phyloP scores from a whole-genome alignment of 2,888 invertebrate species.

The Periphyllus acericola region DNA sequence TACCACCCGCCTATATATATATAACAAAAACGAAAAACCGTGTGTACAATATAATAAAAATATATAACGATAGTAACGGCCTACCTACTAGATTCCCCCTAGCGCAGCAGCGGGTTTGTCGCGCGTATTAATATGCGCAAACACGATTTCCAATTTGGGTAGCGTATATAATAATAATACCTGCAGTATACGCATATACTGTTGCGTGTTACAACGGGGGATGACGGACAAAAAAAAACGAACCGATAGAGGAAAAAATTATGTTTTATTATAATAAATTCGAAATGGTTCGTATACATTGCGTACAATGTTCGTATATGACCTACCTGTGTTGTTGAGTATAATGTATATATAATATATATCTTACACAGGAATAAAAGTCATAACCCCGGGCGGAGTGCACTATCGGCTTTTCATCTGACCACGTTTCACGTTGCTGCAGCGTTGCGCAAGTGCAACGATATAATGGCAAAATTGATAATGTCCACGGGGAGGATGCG shows the following conservation, averaged over 20 bases:
- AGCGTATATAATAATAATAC: not conserved
- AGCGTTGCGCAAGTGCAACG: too few relatives aligned
- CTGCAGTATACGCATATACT: not conserved
- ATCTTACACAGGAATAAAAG: too few relatives aligned
- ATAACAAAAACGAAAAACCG: not conserved
- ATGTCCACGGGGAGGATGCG: too few relatives aligned
- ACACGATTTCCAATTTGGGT: constrained; percentile 47
- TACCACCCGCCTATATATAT: too few relatives aligned
- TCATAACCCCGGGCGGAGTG: too few relatives aligned
- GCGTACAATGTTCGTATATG: not conserved
- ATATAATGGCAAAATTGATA: too few relatives aligned
- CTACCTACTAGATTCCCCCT: not conserved
- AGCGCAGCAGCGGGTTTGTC: not conserved
- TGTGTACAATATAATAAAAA: not conserved
- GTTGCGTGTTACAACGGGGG: not conserved
- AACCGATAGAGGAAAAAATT: constrained; percentile 1
- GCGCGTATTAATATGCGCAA: constrained; percentile 3
- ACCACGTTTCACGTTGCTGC: too few relatives aligned
- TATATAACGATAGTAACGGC: not conserved
- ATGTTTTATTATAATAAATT: not conserved
- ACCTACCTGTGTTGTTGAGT: not conserved
- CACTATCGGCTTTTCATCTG: too few relatives aligned
- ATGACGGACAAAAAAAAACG: not conserved
- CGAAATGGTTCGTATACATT: not conserved
- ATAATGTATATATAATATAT: too few relatives aligned